A percentile compares a stretch with the other conserved stretches of the same genome.
Conservation (phyloP, 2,888 invertebrate genomes). For the Sarcophaga rosellei region DNA sequence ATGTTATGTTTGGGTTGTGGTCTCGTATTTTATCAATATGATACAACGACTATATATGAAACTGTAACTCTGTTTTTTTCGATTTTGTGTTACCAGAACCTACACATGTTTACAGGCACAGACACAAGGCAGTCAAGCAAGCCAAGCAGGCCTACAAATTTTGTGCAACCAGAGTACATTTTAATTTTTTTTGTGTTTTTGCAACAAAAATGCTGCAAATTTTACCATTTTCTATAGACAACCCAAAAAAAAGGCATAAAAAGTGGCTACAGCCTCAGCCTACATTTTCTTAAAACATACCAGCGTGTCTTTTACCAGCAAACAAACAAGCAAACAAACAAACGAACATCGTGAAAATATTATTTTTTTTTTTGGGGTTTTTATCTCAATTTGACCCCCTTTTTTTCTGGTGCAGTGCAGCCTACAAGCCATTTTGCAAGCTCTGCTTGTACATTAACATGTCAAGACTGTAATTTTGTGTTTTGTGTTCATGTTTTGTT, state of each 20-base stretch:
- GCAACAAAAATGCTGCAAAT: background rate
- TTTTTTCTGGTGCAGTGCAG: slow-evolving; percentile 33
- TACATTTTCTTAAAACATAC: slow-evolving; percentile 37
- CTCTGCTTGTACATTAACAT: slow-evolving; percentile 46
- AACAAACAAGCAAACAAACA: background rate
- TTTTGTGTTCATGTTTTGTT: slow-evolving; percentile 14
- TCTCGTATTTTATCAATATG: slow-evolving; percentile 69
- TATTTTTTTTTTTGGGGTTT: slow-evolving; percentile 21
- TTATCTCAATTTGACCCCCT: slow-evolving; percentile 59
- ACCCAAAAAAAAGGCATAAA: slow-evolving; percentile 51
- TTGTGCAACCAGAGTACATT: background rate
- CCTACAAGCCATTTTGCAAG: background rate
- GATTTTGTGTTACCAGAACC: slow-evolving; percentile 32
- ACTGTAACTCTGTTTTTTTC: background rate
- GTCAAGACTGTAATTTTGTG: slow-evolving; percentile 44
- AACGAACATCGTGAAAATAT: slow-evolving; percentile 16
- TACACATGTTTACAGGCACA: slow-evolving; percentile 27
- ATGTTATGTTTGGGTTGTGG: slow-evolving; percentile 67
- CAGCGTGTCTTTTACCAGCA: background rate
- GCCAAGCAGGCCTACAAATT: background rate
- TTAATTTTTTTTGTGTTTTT: background rate
- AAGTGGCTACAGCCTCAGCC: slow-evolving; percentile 26
- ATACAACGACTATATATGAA: slow-evolving; percentile 37
- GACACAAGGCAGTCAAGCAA: slow-evolving; percentile 3
- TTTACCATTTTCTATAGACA: slow-evolving; percentile 42